Evolutionary conservation across 2,113 vertebrate species (phyloP), one percentile per base, ranked within the genome.

Genomic region (Pan paniscus): DNA sequence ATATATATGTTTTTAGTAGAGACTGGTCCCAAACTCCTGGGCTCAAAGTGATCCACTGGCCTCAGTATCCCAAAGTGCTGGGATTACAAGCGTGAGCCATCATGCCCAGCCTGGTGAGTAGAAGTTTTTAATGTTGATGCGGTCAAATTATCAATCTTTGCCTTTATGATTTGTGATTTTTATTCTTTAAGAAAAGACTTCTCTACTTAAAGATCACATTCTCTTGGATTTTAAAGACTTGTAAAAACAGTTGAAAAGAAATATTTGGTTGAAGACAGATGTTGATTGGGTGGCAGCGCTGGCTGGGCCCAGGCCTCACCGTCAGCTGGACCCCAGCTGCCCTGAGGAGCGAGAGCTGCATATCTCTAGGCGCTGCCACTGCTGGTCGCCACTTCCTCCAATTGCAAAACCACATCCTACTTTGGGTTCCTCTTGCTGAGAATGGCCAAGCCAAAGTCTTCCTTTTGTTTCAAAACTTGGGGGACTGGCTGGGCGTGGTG

Each of bases 401-500:
- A 57, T 30, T 38, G 46, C 48, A 76, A 95, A 96, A 73, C 94
- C 93, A 89, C 81, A 96, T 94, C 94, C 89, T 84, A 92, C 52
- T 61, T n/a, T 32, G 90, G 81, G 94, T 95, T 96, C 97, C 95
- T 94, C 94, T 97, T 97, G 92, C 89, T 83, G 92, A 96, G 92
- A 86, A 52, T 5, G 82, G 72, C 78, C 55, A 61, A 84, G 90
- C 80, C 83, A 55, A 78, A 90, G 87, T 52, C 35, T 72, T 75
- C 82, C 82, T 67, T 82, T 68, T 70, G 3, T 85, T 40, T 90
- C 13, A 35, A 91, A 94, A 80, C 2, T 6, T 9, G 1, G 35
- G 48, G n/a, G 35, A 30, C 12, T 5, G 12, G 12, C 5, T 6
- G 27, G 61, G 27, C 12, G 6, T 6, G 27, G 61, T 64, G 61